phyloP scores from a whole-genome alignment of 1,140 invertebrate genomes.

The Lordiphosa stackelbergi region DNA sequence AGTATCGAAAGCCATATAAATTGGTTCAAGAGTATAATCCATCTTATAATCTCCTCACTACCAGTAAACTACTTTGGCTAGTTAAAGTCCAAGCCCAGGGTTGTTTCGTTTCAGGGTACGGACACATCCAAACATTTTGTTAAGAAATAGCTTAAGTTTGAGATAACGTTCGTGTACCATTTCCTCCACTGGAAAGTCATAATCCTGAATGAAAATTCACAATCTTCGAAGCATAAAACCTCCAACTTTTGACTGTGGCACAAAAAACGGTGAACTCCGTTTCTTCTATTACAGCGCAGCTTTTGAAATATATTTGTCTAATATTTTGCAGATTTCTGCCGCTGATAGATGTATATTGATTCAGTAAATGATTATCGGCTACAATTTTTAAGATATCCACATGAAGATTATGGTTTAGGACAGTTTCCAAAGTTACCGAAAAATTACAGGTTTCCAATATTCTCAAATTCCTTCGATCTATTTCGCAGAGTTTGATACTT shows the following conservation, averaged over 20 bases:
- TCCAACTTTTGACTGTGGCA: constrained; percentile 10
- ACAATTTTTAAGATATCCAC: constrained; percentile 16
- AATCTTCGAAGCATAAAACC: constrained; percentile 29
- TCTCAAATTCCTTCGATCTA: constrained; percentile 10
- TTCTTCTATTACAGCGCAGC: background rate
- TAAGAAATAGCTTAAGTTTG: no score
- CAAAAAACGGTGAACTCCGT: constrained; percentile 11
- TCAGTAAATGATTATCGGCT: background rate
- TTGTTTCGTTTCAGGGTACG: no score
- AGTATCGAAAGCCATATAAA: no score
- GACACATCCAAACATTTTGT: no score
- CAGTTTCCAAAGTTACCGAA: constrained; percentile 1
- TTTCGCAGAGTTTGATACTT: background rate
- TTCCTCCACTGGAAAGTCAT: no score
- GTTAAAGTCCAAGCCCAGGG: no score
- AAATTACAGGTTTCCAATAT: constrained; percentile 31
- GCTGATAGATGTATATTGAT: background rate
- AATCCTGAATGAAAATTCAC: no score
- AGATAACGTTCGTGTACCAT: no score
- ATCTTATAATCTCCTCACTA: no score
- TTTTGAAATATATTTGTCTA: constrained; percentile 25
- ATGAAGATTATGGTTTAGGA: constrained; percentile 3
- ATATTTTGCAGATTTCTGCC: constrained; percentile 10
- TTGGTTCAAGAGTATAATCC: no score
- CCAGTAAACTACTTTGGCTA: no score